Conservation (phyloP, 2,113 vertebrate genomes). For the Fregetta grallaria region DNA sequence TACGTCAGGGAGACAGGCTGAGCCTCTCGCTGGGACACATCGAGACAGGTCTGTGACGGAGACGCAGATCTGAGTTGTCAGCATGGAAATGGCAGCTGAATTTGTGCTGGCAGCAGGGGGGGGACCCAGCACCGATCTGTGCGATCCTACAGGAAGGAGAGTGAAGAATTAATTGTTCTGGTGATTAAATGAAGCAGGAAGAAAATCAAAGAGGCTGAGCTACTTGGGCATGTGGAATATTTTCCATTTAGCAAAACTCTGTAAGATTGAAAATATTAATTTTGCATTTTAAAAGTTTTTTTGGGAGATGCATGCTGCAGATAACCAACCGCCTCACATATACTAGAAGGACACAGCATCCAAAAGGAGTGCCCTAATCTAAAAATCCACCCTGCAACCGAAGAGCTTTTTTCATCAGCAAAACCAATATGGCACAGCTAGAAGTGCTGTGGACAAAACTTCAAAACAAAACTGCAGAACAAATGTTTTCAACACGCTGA, state of each 20-base stretch:
- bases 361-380: background rate
- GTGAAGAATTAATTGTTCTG: background rate
- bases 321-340: background rate
- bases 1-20: background rate
- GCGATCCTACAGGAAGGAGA: background rate
- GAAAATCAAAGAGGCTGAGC: background rate
- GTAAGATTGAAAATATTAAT: background rate
- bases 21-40: background rate
- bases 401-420: background rate
- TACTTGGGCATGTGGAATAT: background rate
- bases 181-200: background rate
- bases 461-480: background rate
- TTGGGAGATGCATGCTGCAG: background rate
- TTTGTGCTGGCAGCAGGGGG: background rate
- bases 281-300: background rate
- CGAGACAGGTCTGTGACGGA: background rate
- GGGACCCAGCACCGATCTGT: background rate
- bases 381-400: background rate
- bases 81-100: background rate
- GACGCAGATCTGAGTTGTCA: conserved; percentile 27
- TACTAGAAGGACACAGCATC: background rate
- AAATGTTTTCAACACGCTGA: background rate
- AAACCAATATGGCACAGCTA: background rate
- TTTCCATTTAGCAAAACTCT: background rate
- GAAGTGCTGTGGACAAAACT: background rate